A percentile compares a stretch with the other conserved stretches of the same genome.
These are phyloP conservation scores for Meleagris gallopavo DNA, from an alignment of 2,113 vertebrate genomes.

Conservation along the genomic window DNA sequence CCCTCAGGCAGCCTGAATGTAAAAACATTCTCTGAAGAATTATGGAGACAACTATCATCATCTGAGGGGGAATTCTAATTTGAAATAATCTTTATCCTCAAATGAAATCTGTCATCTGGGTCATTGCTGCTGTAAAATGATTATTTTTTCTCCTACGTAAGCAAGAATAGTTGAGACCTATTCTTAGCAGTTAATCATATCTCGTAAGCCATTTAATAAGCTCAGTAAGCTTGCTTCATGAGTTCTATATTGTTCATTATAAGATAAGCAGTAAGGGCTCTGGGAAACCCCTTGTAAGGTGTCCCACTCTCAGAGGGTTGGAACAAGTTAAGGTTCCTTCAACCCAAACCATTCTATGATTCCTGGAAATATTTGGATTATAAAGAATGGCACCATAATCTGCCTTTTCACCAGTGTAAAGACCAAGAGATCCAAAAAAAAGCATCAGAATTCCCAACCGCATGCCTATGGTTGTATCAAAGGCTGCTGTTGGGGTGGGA, in stretches of 20 bases:
- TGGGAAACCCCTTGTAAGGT: background rate
- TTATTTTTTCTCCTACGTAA: background rate
- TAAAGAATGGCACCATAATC: background rate
- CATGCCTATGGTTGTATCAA: background rate
- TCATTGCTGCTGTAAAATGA: background rate
- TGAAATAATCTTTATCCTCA: slow-evolving; percentile 2
- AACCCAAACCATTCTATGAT: background rate
- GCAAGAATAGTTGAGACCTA: background rate
- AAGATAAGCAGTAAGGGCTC: no score
- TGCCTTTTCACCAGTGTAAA: background rate
- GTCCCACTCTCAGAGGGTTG: background rate
- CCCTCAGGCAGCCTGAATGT: background rate
- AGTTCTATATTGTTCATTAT: background rate
- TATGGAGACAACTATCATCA: slow-evolving; percentile 14
- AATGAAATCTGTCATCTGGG: slow-evolving; percentile 11
- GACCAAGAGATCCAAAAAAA: background rate
- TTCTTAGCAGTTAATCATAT: slow-evolving; percentile 12
- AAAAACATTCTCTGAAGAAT: slow-evolving; percentile 28
- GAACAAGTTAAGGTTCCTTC: background rate
- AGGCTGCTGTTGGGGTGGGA: background rate
- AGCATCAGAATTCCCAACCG: background rate
- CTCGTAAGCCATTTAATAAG: slow-evolving; percentile 6
- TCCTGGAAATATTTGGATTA: background rate
- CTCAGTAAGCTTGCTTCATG: background rate
- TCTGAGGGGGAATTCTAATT: slow-evolving; percentile 9